Evolutionary conservation across 2,113 vertebrate species (phyloP).

Genomic region (Triplophysa siluroides): DNA sequence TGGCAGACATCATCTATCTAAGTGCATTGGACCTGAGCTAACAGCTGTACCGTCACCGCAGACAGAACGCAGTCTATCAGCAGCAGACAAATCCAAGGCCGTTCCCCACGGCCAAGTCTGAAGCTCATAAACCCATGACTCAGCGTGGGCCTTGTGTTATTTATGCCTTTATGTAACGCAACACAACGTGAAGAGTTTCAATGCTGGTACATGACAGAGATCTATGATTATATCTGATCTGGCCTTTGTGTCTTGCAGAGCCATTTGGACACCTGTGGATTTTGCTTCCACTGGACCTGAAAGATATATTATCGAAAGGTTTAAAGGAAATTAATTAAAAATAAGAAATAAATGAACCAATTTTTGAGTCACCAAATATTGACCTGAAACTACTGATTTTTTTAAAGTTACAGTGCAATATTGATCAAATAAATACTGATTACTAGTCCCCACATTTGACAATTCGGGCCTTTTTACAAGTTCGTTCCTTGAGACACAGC

Average conservation of each 20-base stretch:
- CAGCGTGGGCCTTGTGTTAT: conserved; percentile 1
- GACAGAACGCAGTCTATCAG: conserved; percentile 5
- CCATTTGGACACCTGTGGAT: neutral
- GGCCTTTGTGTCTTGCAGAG: neutral
- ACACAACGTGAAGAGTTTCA: neutral
- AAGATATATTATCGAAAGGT: too few relatives aligned
- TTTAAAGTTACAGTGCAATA: too few relatives aligned
- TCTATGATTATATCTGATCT: neutral
- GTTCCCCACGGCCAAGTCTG: neutral
- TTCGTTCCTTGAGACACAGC: neutral
- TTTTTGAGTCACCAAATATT: too few relatives aligned
- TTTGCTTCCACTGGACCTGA: too few relatives aligned
- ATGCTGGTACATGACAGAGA: neutral
- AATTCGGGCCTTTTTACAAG: neutral
- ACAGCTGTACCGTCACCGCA: conserved; percentile 7
- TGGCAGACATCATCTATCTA: neutral
- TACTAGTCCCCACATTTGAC: neutral
- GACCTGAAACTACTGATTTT: too few relatives aligned
- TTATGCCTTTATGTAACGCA: conserved; percentile 7
- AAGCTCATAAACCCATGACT: conserved; percentile 31
- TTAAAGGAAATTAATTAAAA: too few relatives aligned
- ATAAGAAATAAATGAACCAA: too few relatives aligned
- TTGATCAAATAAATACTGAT: neutral
- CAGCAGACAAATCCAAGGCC: conserved; percentile 11
- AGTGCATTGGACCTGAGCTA: conserved; percentile 27